Evolutionary conservation across 2,797 vertebrate genomes (phyloP).

Genomic region (Peromyscus melanophrys): DNA sequence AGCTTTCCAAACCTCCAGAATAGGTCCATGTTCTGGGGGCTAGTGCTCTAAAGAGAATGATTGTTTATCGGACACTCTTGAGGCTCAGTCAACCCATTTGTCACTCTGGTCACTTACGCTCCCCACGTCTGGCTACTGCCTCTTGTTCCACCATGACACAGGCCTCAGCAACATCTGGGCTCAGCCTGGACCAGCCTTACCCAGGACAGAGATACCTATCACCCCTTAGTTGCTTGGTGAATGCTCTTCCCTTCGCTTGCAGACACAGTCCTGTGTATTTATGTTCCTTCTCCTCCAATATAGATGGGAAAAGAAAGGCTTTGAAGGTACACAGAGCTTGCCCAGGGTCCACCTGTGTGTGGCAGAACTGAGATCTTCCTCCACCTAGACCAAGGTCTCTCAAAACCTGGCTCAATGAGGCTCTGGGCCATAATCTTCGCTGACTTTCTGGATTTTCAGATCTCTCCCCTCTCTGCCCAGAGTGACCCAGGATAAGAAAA

Average conservation of each 20-base stretch:
- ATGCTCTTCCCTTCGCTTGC: neutral
- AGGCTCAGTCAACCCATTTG: neutral
- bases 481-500: neutral
- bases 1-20: neutral
- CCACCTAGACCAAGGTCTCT: neutral
- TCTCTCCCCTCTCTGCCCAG: neutral
- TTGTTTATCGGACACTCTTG: neutral
- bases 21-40: neutral
- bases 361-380: neutral
- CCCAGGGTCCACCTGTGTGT: neutral
- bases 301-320: neutral
- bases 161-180: neutral
- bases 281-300: neutral
- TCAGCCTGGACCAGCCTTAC: neutral
- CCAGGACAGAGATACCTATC: neutral
- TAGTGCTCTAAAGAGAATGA: neutral
- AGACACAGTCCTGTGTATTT: neutral
- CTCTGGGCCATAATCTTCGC: neutral
- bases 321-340: neutral
- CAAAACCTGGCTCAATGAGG: neutral
- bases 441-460: neutral
- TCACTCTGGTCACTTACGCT: neutral
- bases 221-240: rapidly evolving
- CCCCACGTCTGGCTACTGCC: neutral
- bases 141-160: neutral